Evolutionary conservation across 2,797 vertebrate species (phyloP).

Genomic region (Semaprochilodus insignis): DNA sequence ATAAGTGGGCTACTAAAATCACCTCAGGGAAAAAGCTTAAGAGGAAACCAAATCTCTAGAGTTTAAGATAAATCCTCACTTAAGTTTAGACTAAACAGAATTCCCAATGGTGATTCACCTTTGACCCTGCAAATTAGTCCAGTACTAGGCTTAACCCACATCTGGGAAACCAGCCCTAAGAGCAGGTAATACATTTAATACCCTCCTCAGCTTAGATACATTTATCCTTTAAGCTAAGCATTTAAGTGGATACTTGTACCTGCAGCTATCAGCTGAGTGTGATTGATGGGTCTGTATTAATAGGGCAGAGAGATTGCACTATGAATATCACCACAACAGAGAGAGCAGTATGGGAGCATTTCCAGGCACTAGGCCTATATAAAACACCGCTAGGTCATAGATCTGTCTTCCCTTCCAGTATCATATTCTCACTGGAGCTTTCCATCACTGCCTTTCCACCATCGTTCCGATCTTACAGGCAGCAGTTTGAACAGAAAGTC

Average conservation of each 20-base stretch:
- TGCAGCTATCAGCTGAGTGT: conserved; percentile 13
- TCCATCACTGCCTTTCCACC: background rate
- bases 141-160: too few species aligned
- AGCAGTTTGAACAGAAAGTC: background rate
- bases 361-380: conserved; percentile 24
- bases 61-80: too few species aligned
- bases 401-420: conserved; percentile 15
- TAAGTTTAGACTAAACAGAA: too few species aligned
- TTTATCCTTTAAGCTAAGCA: background rate
- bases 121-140: too few species aligned
- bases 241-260: conserved; percentile 12
- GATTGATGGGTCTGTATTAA: conserved; percentile 32
- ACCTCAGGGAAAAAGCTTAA: background rate
- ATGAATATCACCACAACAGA: conserved; percentile 45
- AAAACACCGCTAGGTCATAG: conserved; percentile 26
- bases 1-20: background rate
- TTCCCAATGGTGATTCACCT: too few species aligned
- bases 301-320: conserved; percentile 32
- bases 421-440: background rate
- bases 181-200: background rate
- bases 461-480: background rate
- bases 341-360: conserved; percentile 23
- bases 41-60: too few species aligned
- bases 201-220: background rate
- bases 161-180: background rate